Percentiles rank a stretch among this genome's conserved stretches.
Evolutionary conservation across 2,888 invertebrate species (phyloP).

Genomic region (Drosophila niveifrons): DNA sequence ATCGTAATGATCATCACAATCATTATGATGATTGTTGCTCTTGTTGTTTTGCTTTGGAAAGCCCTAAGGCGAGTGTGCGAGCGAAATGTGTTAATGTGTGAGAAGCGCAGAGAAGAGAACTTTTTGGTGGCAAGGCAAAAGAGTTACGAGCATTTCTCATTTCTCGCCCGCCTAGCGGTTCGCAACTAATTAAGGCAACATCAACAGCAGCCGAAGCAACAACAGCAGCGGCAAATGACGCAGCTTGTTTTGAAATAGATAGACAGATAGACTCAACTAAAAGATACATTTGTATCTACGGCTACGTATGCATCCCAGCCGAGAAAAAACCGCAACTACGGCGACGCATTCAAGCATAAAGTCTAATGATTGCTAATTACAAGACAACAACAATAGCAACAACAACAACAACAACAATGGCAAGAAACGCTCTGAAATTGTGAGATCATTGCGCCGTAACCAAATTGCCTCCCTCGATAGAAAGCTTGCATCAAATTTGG

Average conservation of each 20-base stretch:
- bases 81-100: constrained; percentile 78
- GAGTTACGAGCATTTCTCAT: constrained; percentile 38
- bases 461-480: constrained; percentile 52
- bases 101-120: constrained; percentile 51
- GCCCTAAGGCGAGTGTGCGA: constrained; percentile 42
- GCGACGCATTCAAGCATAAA: constrained; percentile 76
- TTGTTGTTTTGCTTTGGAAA: constrained; percentile 16
- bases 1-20: constrained; percentile 22
- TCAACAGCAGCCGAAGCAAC: constrained; percentile 2
- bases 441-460: constrained; percentile 72
- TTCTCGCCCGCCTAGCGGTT: constrained; percentile 71
- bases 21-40: constrained; percentile 27
- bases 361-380: constrained; percentile 79
- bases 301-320: constrained; percentile 46
- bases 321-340: constrained; percentile 43
- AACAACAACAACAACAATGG: constrained; percentile 21
- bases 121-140: constrained; percentile 43
- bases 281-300: constrained; percentile 40
- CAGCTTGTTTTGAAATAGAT: constrained; percentile 57
- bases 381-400: constrained; percentile 36
- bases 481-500: constrained; percentile 48
- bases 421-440: constrained; percentile 26
- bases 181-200: constrained; percentile 74
- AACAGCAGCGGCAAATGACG: constrained; percentile 50
- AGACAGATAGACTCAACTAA: constrained; percentile 32